A percentile compares a stretch with the other conserved stretches of the same genome.
Evolutionary conservation across 2,888 invertebrate genomes (phyloP).

Genomic region (Acleris cristana): DNA sequence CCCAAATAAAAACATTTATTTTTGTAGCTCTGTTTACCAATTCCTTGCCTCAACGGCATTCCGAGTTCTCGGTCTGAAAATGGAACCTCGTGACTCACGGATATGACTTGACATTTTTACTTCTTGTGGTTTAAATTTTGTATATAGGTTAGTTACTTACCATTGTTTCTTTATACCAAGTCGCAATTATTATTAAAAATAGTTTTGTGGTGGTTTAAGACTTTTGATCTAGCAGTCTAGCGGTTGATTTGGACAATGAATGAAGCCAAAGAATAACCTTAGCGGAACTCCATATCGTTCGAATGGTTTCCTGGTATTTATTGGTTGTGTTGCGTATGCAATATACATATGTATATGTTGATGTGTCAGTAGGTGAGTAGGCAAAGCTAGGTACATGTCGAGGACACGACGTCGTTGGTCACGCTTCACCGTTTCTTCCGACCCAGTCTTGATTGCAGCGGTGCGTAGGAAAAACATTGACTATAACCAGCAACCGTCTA

Average conservation of each 20-base stretch:
- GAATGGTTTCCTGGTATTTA: background rate
- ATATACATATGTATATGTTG: background rate
- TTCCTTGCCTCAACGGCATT: slow-evolving; percentile 27
- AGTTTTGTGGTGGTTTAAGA: too few species aligned
- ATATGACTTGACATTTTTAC: slow-evolving; percentile 20
- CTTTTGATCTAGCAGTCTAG: too few species aligned
- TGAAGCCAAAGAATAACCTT: too few species aligned
- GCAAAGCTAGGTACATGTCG: slow-evolving; percentile 36
- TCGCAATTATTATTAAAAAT: too few species aligned
- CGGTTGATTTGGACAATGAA: too few species aligned
- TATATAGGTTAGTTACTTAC: background rate
- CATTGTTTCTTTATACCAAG: background rate
- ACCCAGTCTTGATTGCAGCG: slow-evolving; percentile 57
- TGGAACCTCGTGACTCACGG: slow-evolving; percentile 31
- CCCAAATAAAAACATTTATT: slow-evolving; percentile 25
- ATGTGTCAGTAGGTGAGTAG: slow-evolving; percentile 19
- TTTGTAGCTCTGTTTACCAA: slow-evolving; percentile 31
- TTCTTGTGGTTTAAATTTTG: slow-evolving; percentile 3
- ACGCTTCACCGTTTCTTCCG: slow-evolving; percentile 64
- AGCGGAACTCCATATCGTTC: too few species aligned
- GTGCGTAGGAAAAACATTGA: slow-evolving; percentile 28
- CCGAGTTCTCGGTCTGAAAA: slow-evolving; percentile 27
- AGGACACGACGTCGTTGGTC: slow-evolving; percentile 59
- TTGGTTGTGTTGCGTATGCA: background rate
- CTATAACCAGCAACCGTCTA: background rate